Evolutionary conservation across 2,113 vertebrate species (phyloP), one percentile per base, ranked within the genome.

Genomic region (Megalops atlanticus): DNA sequence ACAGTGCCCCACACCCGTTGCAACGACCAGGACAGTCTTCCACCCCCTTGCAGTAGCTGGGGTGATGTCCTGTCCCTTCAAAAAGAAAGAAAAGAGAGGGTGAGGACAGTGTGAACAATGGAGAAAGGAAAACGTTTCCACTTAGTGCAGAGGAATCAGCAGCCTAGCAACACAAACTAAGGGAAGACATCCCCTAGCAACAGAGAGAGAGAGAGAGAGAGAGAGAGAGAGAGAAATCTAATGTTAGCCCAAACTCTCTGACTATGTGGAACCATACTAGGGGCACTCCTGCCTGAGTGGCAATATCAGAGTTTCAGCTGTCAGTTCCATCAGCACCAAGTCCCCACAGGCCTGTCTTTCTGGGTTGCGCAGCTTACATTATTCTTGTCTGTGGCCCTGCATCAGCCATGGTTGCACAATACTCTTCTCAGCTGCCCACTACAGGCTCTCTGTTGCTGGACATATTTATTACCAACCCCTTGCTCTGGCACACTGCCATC

Each of bases 121-220:
- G 43, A 77, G 64, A 45, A 40, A 40, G 36, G 81, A 71, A 45
- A 39, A 84, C 74, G 81, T 88, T 92, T 91, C 84, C 87, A 89
- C 90, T 91, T 91, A 92, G 89, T 89, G 83, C 81, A 85, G 89
- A 88, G 89, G 89, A 92, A 89, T 89, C 89, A 89, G 92, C 91
- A 94, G 90, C 94, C 92, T 95, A 95, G 94, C 94, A 94, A 94
- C 93, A 84, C 87, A 92, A 92, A 89, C 88, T 90, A 90, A 90
- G 89, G 84, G 88, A 91, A 91, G 84, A 91, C 89, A 86, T 91
- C 90, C 89, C 93, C 78, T 94, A 92, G 92, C 93, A 94, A 95
- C 92, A 84, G 74, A 82, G 80, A 90, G 82, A 80, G 78, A 73
- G 79, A 80, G 86, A 31, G 24, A 73, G 79, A 80, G 86, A 31